Evolutionary conservation across 2,113 vertebrate species (phyloP), one percentile per base, ranked within the genome.

Genomic region (Myotis lucifugus): DNA sequence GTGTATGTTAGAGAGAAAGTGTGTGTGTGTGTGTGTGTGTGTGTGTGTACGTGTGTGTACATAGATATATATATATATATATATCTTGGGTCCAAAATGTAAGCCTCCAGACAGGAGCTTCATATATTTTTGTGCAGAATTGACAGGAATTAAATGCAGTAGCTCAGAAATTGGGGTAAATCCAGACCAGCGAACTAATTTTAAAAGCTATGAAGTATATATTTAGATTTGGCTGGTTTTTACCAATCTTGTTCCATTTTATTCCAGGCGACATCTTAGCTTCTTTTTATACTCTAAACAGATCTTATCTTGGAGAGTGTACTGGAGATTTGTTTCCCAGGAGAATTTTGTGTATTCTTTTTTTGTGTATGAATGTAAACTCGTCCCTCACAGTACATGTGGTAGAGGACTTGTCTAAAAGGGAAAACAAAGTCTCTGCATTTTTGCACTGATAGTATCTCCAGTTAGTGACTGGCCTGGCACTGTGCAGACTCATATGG

Each of bases 211-310:
- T 91, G 61, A 89, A 84, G 56, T 95, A 56, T 90, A 93, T 97
- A 97, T 97, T 96, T 97, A 95, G 90, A 83, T 90, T 93, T 95
- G 92, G 52, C 91, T 90, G 78, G 8, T 50, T 59, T 78, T 90
- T 88, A 88, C 91, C 72, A 90, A 18, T 95, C 89, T 93, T 85
- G 40, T 93, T 93, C 54, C 84, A 94, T 83, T 96, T 97, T 93
- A 84, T 96, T 90, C 89, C 52, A 91, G 61, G 34, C 76, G 42
- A 89, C 69, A 88, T 87, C 90, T 94, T 86, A 96, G 61, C 17
- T 96, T 94, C 78, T 95, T 97, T 97, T 97, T 95, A 59, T 95
- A 72, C 66, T 94, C 96, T 85, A 93, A 94, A 92, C 76, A 88
- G 78, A 85, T 77, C 19, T 92, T 77, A 64, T 82, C 92, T 93